These are phyloP conservation scores for Endomychus coccineus DNA, from an alignment of 2,888 invertebrate genomes.

Conservation along the genomic window DNA sequence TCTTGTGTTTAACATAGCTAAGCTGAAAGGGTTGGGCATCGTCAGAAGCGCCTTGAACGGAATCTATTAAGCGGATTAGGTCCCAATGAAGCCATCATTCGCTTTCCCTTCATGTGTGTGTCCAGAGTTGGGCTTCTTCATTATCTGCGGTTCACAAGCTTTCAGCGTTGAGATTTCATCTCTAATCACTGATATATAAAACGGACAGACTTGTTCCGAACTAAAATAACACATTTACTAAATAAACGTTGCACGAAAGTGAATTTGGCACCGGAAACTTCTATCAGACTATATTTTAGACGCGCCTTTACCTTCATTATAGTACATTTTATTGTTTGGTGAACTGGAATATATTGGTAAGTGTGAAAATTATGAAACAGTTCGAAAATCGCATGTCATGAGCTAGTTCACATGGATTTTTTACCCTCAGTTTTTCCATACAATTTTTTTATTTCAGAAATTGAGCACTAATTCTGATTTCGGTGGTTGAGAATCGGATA, in stretches of 20 bases:
- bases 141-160: conserved; percentile 32
- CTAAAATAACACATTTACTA: conserved; percentile 15
- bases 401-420: too few species aligned
- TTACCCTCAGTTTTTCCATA: too few species aligned
- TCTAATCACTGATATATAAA: conserved; percentile 16
- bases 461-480: too few species aligned
- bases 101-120: conserved; percentile 17
- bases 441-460: too few species aligned
- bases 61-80: conserved; percentile 48
- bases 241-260: conserved; percentile 14
- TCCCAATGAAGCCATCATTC: conserved; percentile 42
- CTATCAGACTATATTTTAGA: too few species aligned
- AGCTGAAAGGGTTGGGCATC: conserved; percentile 43
- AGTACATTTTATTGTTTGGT: too few species aligned
- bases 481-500: too few species aligned
- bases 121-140: conserved; percentile 38
- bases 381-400: too few species aligned
- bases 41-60: conserved; percentile 38
- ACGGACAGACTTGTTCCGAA: conserved; percentile 12
- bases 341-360: too few species aligned
- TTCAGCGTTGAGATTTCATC: conserved; percentile 3
- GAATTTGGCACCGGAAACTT: too few species aligned
- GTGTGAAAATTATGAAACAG: too few species aligned
- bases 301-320: too few species aligned
- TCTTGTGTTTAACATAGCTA: conserved; percentile 43